phyloP scores from a whole-genome alignment of 1,140 invertebrate species.

The Nasonia longicornis region DNA sequence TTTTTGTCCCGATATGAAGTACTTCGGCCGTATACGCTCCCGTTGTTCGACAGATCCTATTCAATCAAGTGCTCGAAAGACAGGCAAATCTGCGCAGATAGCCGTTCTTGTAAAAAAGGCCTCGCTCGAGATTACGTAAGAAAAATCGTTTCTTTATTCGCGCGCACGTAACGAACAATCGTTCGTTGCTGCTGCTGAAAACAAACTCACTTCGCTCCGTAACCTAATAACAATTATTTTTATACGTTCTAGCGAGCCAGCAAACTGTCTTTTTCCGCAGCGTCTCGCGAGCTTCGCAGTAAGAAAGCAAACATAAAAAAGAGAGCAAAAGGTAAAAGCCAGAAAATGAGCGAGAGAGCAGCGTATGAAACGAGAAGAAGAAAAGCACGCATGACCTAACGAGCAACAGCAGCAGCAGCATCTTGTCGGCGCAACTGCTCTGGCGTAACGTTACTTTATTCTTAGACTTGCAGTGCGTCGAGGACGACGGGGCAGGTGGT shows the following conservation, averaged over 20 bases:
- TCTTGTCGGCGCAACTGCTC: constrained; percentile 58
- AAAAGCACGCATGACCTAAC: constrained; percentile 56
- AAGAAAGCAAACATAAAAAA: constrained; percentile 20
- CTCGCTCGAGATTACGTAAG: background rate
- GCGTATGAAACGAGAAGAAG: constrained; percentile 32
- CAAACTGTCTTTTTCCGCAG: background rate
- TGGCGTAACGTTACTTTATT: constrained; percentile 52
- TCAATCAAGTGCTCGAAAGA: constrained; percentile 41
- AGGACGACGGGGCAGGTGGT: constrained; percentile 61
- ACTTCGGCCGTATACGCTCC: constrained; percentile 23
- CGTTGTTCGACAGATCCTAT: constrained; percentile 31
- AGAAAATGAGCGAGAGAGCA: background rate
- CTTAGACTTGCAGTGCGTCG: constrained; percentile 48
- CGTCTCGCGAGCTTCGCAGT: background rate
- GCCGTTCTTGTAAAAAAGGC: constrained; percentile 28
- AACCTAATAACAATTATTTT: constrained; percentile 32
- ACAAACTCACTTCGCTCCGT: constrained; percentile 5
- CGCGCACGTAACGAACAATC: background rate
- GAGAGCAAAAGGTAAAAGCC: constrained; percentile 3
- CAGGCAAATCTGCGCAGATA: constrained; percentile 26
- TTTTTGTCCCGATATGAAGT: constrained; percentile 46
- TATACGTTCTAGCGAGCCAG: background rate
- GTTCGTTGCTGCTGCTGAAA: constrained; percentile 24
- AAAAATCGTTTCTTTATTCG: background rate
- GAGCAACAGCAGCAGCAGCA: constrained; percentile 58